Evolutionary conservation across 23 tunicate species (phyloP), one percentile per base, ranked within the genome.

Genomic region (Ciona savignyi): DNA sequence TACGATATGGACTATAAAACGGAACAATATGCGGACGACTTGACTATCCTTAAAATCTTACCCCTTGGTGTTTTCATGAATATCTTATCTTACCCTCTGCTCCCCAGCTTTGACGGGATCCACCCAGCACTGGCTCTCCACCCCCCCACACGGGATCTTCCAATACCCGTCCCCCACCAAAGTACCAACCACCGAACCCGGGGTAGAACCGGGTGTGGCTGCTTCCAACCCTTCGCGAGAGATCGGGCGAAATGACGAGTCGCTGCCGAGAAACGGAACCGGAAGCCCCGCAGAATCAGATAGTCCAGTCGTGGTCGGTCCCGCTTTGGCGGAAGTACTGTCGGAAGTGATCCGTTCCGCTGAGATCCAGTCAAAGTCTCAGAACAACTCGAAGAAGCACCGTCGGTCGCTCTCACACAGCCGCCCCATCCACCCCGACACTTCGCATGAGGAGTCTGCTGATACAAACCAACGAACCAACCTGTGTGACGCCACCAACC

Each of bases 291-390:
- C n/a, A n/a, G n/a, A n/a, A n/a, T n/a, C n/a, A n/a, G n/a, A n/a
- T n/a, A n/a, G n/a, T n/a, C n/a, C n/a, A n/a, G n/a, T n/a, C n/a
- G n/a, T 30, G 1, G 75, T 84, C 31, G 63, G 73, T 35, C 70
- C 82, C 20, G 35, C 85, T 4, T 42, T 86, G 3, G 93, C 93
- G 19, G 93, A 78, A 35, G 85, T 80, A 27, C 85, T 86, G 30
- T 86, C 85, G 0, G 93, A 74, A 60, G 93, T 86, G 63, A 86
- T 86, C 77, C 65, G 93, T 32, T 71, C 80, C 32, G 93, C 93
- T 32, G 93, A 85, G 1, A 86, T 86, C 62, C 93, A 86, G 66
- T 79, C 93, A 25, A 80, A 80, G 34, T 60, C 62, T 19, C 71
- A 83, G 1, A 42, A 32, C 27, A 63, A 4, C 20, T 23, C 56